Evolutionary conservation across 2,113 vertebrate genomes (phyloP).

Genomic region (Clarias magur): DNA sequence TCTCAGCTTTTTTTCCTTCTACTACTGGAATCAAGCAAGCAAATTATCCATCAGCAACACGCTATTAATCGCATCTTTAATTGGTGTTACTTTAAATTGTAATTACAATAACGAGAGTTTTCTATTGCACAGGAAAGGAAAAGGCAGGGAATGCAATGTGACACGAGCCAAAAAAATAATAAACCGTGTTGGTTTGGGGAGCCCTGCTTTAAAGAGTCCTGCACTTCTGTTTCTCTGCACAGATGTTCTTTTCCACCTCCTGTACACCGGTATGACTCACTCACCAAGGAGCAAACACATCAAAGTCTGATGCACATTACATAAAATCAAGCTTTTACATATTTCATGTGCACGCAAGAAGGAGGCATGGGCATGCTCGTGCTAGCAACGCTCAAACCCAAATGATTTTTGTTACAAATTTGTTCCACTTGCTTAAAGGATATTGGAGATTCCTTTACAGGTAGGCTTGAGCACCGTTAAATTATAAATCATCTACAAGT

Average conservation of each 20-base stretch:
- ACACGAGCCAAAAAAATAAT: neutral
- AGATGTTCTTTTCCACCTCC: conserved; percentile 26
- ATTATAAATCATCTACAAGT: conserved; percentile 28
- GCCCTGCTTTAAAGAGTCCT: neutral
- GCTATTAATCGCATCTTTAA: neutral
- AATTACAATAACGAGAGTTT: neutral
- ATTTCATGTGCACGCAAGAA: conserved; percentile 17
- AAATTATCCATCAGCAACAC: neutral
- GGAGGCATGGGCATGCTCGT: neutral
- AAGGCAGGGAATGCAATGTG: neutral
- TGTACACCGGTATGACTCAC: conserved; percentile 18
- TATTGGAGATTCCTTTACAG: neutral
- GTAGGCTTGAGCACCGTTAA: neutral
- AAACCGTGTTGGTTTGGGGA: neutral
- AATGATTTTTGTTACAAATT: conserved; percentile 17
- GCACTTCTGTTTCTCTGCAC: neutral
- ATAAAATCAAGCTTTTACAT: conserved; percentile 27
- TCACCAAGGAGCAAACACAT: conserved; percentile 15
- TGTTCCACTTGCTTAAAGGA: conserved; percentile 3
- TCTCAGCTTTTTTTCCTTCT: neutral
- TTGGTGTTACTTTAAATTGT: neutral
- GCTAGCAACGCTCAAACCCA: neutral
- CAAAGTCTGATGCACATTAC: conserved; percentile 14
- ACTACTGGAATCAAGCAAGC: neutral
- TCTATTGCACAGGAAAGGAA: neutral